Conservation (phyloP, 2,888 invertebrate species). For the Amaurobius ferox region DNA sequence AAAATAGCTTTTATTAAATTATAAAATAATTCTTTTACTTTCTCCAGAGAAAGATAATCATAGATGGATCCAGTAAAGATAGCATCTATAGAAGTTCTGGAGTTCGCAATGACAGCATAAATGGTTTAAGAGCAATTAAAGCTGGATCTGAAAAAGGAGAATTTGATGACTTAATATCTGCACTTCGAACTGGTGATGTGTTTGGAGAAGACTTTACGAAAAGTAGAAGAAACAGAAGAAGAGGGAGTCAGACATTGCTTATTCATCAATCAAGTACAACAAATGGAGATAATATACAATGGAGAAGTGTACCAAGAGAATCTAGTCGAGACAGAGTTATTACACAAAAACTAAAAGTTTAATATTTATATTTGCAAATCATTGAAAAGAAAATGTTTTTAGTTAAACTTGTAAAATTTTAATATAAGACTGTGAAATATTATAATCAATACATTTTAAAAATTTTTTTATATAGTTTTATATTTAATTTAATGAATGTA, state of each 20-base stretch:
- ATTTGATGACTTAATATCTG: conserved; percentile 97
- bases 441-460: not conserved
- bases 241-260: conserved; percentile 63
- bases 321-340: conserved; percentile 64
- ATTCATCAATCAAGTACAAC: conserved; percentile 59
- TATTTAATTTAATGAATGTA: not conserved
- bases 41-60: conserved; percentile 50
- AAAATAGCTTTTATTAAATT: too few species aligned
- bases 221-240: conserved; percentile 83
- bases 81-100: conserved; percentile 81
- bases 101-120: conserved; percentile 76
- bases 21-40: too few species aligned
- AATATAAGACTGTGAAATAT: conserved; percentile 5
- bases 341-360: conserved; percentile 66
- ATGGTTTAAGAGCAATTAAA: conserved; percentile 78
- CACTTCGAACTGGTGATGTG: conserved; percentile 93
- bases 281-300: conserved; percentile 57
- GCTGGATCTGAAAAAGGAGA: conserved; percentile 84
- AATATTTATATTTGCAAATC: not conserved
- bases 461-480: too few species aligned
- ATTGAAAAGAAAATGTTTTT: not conserved
- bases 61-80: conserved; percentile 82
- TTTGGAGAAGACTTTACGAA: conserved; percentile 97
- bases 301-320: conserved; percentile 68
- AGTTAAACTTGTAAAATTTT: conserved; percentile 9